Conservation (phyloP, 2,797 vertebrate genomes). For the Arctocebus calabarensis region DNA sequence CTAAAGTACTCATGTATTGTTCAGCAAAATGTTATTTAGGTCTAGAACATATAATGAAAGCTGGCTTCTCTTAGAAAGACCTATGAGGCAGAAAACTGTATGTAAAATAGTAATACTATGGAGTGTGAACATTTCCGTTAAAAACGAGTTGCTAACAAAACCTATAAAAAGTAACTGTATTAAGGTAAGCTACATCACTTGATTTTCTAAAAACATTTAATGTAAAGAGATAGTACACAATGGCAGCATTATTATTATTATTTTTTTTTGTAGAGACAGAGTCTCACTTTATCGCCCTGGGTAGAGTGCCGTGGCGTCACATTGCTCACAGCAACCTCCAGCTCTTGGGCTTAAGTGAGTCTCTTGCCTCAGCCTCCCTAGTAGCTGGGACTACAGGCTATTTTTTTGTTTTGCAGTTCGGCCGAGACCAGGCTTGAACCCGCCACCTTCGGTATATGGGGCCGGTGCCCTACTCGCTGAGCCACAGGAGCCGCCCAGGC, state of each 20-base stretch:
- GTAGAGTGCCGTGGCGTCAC: too few relatives aligned
- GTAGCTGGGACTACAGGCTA: too few relatives aligned
- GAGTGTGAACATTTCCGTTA: background rate
- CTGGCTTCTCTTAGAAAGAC: slow-evolving; percentile 18
- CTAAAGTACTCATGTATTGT: background rate
- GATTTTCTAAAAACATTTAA: slow-evolving; percentile 49
- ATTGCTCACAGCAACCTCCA: too few relatives aligned
- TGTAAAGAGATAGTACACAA: background rate
- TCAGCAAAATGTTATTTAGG: slow-evolving; percentile 26
- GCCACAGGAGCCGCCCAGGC: too few relatives aligned
- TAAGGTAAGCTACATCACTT: background rate
- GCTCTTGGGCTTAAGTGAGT: too few relatives aligned
- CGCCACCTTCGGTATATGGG: too few relatives aligned
- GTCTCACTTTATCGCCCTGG: too few relatives aligned
- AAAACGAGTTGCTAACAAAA: background rate
- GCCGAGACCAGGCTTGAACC: too few relatives aligned
- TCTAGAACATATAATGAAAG: background rate
- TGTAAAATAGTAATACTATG: background rate
- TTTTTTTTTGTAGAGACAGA: too few relatives aligned
- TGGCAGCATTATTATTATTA: background rate
- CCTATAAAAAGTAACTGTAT: background rate
- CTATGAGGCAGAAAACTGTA: background rate
- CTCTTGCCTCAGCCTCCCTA: too few relatives aligned
- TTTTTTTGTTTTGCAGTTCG: too few relatives aligned
- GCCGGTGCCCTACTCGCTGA: too few relatives aligned